Conservation (phyloP, 1,140 invertebrate species). For the Megathymus violae region DNA sequence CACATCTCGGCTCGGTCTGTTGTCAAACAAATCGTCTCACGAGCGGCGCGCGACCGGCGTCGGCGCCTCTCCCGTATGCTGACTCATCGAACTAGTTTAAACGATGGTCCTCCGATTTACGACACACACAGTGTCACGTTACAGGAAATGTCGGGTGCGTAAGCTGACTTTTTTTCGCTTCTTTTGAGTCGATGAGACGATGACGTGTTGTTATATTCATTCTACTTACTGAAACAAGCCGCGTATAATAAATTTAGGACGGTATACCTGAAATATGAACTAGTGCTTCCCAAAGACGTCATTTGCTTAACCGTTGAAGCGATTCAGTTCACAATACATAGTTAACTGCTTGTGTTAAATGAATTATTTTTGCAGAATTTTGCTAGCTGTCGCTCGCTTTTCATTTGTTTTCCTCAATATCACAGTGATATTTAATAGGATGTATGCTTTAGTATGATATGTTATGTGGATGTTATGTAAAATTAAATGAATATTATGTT, state of each 20-base stretch:
- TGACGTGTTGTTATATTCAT: constrained; percentile 10
- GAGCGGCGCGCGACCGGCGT: constrained; percentile 5
- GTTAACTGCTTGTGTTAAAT: no score
- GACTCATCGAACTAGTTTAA: constrained; percentile 41
- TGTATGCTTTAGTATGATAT: no score
- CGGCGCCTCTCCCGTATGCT: constrained; percentile 2
- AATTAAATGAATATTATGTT: no score
- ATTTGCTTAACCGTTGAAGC: not conserved
- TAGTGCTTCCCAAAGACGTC: not conserved
- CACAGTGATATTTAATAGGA: no score
- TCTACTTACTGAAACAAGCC: not conserved
- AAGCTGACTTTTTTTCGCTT: constrained; percentile 1
- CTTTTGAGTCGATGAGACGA: not conserved
- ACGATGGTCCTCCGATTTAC: constrained; percentile 14
- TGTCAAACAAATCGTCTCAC: constrained; percentile 47
- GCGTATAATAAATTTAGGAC: not conserved
- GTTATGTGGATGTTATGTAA: no score
- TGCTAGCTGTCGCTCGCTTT: no score
- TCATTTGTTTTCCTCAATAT: no score
- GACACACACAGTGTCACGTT: constrained; percentile 13
- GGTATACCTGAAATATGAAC: not conserved
- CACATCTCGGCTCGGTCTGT: constrained; percentile 39
- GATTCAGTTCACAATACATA: no score
- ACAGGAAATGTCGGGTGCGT: constrained; percentile 20
- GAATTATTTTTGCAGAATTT: no score